Evolutionary conservation across 1,140 invertebrate species (phyloP).

Genomic region (Ruditapes philippinarum): DNA sequence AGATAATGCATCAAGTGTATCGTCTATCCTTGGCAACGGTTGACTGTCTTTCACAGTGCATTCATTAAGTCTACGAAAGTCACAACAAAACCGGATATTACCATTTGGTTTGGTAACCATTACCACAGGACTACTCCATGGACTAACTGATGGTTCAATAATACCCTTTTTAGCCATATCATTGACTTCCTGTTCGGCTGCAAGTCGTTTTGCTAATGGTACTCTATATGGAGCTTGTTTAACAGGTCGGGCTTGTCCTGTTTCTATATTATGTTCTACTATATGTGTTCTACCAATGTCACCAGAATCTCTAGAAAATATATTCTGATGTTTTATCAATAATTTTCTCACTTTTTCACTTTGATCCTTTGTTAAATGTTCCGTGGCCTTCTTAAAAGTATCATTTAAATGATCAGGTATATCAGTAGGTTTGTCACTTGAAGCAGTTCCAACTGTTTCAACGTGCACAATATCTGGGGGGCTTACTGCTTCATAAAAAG

Average conservation of each 20-base stretch:
- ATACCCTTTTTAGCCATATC: too few species aligned
- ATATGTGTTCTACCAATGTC: background rate
- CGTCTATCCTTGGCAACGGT: too few species aligned
- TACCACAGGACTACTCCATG: too few species aligned
- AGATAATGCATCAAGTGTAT: too few species aligned
- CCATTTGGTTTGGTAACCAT: too few species aligned
- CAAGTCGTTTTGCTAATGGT: conserved; percentile 15
- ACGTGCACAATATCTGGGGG: background rate
- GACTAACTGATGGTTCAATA: too few species aligned
- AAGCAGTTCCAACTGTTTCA: background rate
- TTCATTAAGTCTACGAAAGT: too few species aligned
- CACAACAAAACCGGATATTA: too few species aligned
- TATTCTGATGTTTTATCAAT: background rate
- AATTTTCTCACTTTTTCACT: background rate
- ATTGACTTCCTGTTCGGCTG: background rate
- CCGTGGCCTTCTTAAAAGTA: background rate
- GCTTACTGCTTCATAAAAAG: background rate
- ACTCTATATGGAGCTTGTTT: conserved; percentile 1
- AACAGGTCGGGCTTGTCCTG: background rate
- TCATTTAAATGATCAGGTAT: background rate
- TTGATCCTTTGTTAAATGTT: background rate
- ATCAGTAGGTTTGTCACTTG: too few species aligned
- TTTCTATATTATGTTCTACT: conserved; percentile 15
- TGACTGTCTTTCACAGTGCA: too few species aligned
- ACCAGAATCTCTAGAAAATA: background rate